phyloP scores from a whole-genome alignment of 1,140 invertebrate genomes.

The Procambarus virginalis region DNA sequence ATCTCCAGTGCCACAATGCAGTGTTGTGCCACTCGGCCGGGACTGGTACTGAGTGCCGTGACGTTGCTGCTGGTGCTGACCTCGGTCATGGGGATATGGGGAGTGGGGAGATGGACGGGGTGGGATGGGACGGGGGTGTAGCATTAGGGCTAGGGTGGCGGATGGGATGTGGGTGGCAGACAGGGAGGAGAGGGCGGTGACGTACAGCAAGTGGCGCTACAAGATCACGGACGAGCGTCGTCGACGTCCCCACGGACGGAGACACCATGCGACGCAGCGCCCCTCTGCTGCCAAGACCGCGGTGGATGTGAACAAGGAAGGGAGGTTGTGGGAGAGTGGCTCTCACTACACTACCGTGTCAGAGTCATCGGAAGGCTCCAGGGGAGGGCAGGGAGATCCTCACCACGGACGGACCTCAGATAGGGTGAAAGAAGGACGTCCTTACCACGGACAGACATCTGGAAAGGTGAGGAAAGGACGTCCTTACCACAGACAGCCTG shows the following conservation, averaged over 20 bases:
- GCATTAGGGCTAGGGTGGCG: neutral
- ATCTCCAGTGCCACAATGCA: conserved; percentile 8
- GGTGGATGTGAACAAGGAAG: neutral
- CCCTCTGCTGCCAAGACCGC: neutral
- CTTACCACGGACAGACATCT: conserved; percentile 17
- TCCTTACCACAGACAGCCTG: neutral
- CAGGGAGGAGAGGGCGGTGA: conserved; percentile 26
- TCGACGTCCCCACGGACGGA: neutral
- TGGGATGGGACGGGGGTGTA: neutral
- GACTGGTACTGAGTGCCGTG: neutral
- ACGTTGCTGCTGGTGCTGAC: conserved; percentile 5
- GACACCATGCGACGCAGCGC: neutral
- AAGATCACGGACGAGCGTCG: conserved; percentile 27
- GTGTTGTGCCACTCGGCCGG: neutral
- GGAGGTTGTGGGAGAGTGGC: conserved; percentile 17
- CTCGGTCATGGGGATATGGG: neutral
- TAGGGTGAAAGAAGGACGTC: conserved; percentile 13
- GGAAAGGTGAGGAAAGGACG: neutral
- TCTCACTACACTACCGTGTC: neutral
- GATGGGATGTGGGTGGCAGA: neutral
- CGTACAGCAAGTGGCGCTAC: conserved; percentile 40
- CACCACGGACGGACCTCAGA: neutral
- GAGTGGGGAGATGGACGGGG: neutral
- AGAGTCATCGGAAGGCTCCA: neutral
- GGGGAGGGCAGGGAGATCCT: neutral